Base-by-base conservation (phyloP, 2,113 vertebrate species). In the Zootoca vivipara region DNA sequence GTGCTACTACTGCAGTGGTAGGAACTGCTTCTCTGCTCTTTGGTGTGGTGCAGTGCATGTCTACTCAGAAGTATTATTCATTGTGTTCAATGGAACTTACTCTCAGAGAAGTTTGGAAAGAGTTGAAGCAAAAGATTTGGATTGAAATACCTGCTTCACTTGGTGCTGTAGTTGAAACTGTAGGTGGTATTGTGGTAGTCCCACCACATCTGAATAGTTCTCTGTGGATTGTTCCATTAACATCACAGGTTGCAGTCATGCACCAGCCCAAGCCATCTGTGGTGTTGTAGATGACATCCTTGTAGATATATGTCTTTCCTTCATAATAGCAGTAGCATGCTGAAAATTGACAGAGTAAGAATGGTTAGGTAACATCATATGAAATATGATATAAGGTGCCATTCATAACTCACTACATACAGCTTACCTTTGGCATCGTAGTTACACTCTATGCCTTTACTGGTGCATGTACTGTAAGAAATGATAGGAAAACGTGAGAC, bases 231-330 rank as follows among this genome's bases (percentile, higher is more conserved):
- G 95, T 97, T 5, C 96, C 95, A 0, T 97, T 96, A 30, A 91
- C 30, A 1, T 93, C 93, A 0, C 97, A 98, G 6, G 58, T 83
- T 82, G 97, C 97, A 1, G 73, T 87, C 35, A 98, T n/a, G 85
- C 97, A 98, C 90, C 94, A 97, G 0, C 97, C 97, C 1, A 94
- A 95, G 64, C 96, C 97, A 5, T 97, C 97, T 0, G 96, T 95
- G 2, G 96, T 98, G 83, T 93, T 96, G 92, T 98, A 98, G 93
- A 98, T 93, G 28, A 96, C 81, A 0, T 97, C 96, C 20, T 91
- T 91, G 1, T 95, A 95, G 73, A 87, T 40, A 70, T 96, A 97
- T 24, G 12, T 95, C 1, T 70, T 94, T n/a, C 18, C 94, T 92
- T 96, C 95, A 15, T 98, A 97, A 85, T 85, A 56, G 85, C 97